Conservation (phyloP, 1,140 invertebrate species). For the Polypedilum pembai region DNA sequence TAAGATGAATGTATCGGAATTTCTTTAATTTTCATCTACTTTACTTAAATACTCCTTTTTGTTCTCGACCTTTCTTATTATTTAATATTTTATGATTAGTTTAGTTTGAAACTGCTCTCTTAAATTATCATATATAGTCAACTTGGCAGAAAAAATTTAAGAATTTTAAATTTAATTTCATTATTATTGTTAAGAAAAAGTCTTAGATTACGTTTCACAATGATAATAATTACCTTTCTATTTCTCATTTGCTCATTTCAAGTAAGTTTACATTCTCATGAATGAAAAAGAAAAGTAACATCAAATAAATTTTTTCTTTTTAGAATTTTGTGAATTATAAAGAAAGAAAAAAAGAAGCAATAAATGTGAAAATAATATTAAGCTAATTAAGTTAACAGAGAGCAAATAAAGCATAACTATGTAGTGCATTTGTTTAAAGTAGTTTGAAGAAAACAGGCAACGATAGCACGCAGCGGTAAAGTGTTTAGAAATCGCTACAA, state of each 20-base stretch:
- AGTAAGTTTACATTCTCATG: neutral
- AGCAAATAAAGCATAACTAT: constrained; percentile 23
- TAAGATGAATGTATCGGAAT: constrained; percentile 7
- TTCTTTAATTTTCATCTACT: neutral
- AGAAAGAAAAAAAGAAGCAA: neutral
- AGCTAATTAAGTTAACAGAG: constrained; percentile 23
- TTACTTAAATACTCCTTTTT: neutral
- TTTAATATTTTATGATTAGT: too few relatives aligned
- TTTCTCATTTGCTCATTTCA: neutral
- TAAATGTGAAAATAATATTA: neutral
- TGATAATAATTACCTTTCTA: neutral
- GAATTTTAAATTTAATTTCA: too few relatives aligned
- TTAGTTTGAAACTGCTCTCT: too few relatives aligned
- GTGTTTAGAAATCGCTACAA: neutral
- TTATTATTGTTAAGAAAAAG: neutral
- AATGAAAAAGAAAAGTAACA: constrained; percentile 20
- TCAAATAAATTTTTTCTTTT: neutral
- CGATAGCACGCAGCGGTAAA: neutral
- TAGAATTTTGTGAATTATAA: neutral
- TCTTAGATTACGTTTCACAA: neutral
- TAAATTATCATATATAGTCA: too few relatives aligned
- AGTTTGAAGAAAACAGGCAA: constrained; percentile 2
- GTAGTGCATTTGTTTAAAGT: neutral
- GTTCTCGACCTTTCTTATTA: neutral
- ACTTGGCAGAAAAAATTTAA: too few relatives aligned